Evolutionary conservation across 2,888 invertebrate genomes (phyloP).

Genomic region (Xanthostigma xanthostigma): DNA sequence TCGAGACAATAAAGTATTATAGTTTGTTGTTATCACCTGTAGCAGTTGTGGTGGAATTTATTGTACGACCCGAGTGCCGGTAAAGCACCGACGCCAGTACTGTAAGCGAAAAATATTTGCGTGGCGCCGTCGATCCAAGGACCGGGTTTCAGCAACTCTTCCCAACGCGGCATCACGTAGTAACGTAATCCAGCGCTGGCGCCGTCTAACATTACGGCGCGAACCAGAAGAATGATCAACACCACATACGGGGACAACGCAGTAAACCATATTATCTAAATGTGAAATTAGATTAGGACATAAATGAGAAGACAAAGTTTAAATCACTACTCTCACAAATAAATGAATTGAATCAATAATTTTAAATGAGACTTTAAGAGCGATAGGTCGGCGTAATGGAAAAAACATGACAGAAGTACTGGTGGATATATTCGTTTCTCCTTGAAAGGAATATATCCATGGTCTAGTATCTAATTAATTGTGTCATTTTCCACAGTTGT

Average conservation of each 20-base stretch:
- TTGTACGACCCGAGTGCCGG: conserved; percentile 62
- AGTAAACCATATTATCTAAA: conserved; percentile 58
- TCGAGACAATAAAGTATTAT: not conserved
- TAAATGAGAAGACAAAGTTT: conserved; percentile 3
- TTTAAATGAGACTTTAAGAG: not conserved
- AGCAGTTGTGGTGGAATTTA: conserved; percentile 61
- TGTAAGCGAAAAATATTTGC: conserved; percentile 65
- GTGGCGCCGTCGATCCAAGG: conserved; percentile 65
- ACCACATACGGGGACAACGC: conserved; percentile 61
- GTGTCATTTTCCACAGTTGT: no score
- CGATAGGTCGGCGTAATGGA: no score
- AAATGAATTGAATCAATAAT: not conserved
- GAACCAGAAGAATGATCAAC: conserved; percentile 44
- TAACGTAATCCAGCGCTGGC: conserved; percentile 46
- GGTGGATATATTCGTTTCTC: no score
- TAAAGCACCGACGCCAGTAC: conserved; percentile 61
- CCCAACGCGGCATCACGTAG: conserved; percentile 49
- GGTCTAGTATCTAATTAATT: no score
- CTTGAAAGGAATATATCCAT: no score
- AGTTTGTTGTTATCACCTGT: conserved; percentile 34
- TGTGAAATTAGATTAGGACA: conserved; percentile 11
- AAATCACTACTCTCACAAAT: not conserved
- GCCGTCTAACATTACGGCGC: conserved; percentile 52
- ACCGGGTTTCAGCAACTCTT: conserved; percentile 32
- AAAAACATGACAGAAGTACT: no score